Conservation (phyloP, 92 coral and sea anemone species). For the Phenganax stokvisi region DNA sequence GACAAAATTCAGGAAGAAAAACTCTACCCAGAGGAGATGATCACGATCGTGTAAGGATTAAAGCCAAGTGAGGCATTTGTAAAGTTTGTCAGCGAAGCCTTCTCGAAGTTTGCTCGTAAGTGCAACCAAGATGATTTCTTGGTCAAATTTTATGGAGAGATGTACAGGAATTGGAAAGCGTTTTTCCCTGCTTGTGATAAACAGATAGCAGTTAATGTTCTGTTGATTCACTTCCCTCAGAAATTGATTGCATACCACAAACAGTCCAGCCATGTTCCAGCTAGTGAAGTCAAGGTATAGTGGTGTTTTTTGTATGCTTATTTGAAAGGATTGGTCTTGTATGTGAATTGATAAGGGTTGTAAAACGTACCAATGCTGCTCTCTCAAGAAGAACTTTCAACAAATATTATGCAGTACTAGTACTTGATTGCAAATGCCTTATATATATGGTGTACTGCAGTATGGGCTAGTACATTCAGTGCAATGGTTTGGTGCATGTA, state of each 20-base stretch:
- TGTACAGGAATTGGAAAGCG: neutral
- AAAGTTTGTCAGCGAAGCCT: neutral
- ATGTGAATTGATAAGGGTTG: too few species aligned
- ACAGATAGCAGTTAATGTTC: neutral
- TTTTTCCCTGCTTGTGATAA: neutral
- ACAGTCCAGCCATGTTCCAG: too few species aligned
- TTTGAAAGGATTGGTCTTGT: too few species aligned
- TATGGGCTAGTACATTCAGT: too few species aligned
- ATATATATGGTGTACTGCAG: too few species aligned
- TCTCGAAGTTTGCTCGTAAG: neutral
- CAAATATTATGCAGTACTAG: too few species aligned
- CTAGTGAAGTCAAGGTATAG: too few species aligned
- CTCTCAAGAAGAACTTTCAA: too few species aligned
- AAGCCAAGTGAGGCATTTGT: conserved; percentile 16
- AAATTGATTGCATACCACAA: neutral
- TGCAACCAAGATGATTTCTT: neutral
- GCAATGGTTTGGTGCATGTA: too few species aligned
- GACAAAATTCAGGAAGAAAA: conserved; percentile 15
- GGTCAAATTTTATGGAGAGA: neutral
- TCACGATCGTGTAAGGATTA: neutral
- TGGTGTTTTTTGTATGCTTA: too few species aligned
- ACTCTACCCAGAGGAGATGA: conserved; percentile 6
- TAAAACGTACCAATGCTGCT: too few species aligned
- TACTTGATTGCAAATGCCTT: too few species aligned
- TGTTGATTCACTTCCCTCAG: conserved; percentile 2